Evolutionary conservation across 2,113 vertebrate genomes (phyloP).

Genomic region (Nothoprocta perdicaria): DNA sequence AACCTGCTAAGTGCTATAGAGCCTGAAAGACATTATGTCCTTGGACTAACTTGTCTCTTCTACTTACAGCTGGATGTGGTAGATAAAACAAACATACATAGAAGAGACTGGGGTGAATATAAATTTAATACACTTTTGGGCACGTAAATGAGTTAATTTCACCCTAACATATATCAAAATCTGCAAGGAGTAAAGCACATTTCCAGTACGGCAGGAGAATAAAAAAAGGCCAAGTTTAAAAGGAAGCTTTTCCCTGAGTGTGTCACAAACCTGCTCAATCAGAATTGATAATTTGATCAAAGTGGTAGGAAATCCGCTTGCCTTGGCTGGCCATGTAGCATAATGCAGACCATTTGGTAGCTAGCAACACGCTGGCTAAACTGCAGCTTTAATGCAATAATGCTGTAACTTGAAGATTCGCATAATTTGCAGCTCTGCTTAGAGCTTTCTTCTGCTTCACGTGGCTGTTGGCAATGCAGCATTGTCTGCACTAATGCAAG

Average conservation of each 20-base stretch:
- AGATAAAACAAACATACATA: constrained; percentile 50
- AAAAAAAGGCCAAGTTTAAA: background rate
- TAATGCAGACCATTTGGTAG: constrained; percentile 29
- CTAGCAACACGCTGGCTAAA: background rate
- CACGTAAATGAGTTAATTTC: constrained; percentile 49
- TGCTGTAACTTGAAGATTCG: constrained; percentile 20
- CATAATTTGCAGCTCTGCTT: constrained; percentile 6
- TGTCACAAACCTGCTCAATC: background rate
- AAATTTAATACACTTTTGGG: constrained; percentile 3
- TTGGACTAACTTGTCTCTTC: constrained; percentile 86
- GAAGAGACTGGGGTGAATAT: constrained; percentile 21
- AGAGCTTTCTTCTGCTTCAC: background rate
- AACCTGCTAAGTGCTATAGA: constrained; percentile 88
- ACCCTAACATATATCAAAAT: background rate
- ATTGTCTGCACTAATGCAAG: background rate
- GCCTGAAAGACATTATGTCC: constrained; percentile 91
- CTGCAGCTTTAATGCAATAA: constrained; percentile 19
- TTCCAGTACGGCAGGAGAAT: background rate
- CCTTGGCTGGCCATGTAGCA: background rate
- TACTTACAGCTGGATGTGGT: constrained; percentile 53
- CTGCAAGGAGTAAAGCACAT: background rate
- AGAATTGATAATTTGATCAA: constrained; percentile 39
- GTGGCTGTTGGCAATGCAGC: background rate
- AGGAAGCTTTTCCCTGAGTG: background rate
- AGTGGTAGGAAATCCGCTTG: constrained; percentile 25